Evolutionary conservation across 2,888 invertebrate species (phyloP), one percentile per base, ranked within the genome.

Genomic region (Pheosia tremula): DNA sequence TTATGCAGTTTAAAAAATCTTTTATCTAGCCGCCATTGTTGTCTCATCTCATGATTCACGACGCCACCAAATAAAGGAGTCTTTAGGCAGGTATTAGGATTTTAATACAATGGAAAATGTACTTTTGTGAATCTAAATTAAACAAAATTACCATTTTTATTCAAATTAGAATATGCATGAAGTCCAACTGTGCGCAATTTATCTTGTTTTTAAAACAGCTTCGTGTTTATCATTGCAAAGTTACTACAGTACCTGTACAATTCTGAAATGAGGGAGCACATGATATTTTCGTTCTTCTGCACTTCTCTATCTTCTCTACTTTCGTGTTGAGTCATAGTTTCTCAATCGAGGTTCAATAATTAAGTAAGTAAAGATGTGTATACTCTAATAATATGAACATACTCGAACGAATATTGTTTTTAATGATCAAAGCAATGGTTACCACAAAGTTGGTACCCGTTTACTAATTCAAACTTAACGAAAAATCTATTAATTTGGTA

Each of bases 401-500:
- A 43, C 49, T 49, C 49, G n/a, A 49, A 49, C n/a, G n/a, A 49
- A n/a, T 13, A 49, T 5, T 24, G 0, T 1, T 24, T 3, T 4
- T 7, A 6, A 10, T 49, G 37, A 7, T 24, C 24, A 1, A 5
- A 61, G 57, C 6, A 45, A 1, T 67, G 58, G 75, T 74, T 67
- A 52, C n/a, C 0, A 3, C 4, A 4, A 64, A 67, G 64, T 63
- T n/a, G 11, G 41, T 69, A 73, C 77, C 68, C 59, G 56, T 65
- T 72, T 66, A 72, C 79, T 82, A 82, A 83, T 82, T 82, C 79
- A 80, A 82, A 84, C 78, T 82, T 78, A 79, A 79, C 72, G 75
- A 82, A 81, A 83, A 86, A 82, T 83, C 81, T 84, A 85, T 82
- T 83, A 83, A 85, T 88, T 86, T 80, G 81, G 77, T 80, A 77